A percentile compares a stretch with the other conserved stretches of the same genome.
phyloP scores from a whole-genome alignment of 2,113 vertebrate genomes.

The Theristicus caerulescens region DNA sequence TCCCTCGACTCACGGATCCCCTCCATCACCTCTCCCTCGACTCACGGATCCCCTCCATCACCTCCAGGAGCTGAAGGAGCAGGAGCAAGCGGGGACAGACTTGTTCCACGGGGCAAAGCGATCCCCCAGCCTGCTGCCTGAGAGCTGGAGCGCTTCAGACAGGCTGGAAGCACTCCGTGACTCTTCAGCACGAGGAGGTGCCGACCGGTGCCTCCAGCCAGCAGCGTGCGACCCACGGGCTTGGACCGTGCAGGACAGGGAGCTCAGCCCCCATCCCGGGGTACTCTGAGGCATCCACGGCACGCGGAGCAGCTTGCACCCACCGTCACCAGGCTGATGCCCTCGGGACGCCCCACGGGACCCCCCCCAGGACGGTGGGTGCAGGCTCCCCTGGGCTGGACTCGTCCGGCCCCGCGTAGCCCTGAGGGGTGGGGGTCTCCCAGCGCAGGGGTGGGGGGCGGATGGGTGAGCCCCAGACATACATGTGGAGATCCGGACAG shows the following conservation, averaged over 20 bases:
- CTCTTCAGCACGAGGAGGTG: not conserved
- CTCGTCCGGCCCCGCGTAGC: not conserved
- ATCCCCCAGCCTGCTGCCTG: not conserved
- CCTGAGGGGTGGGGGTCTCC: not conserved
- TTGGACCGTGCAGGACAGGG: not conserved
- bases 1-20: not conserved
- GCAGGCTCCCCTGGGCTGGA: not conserved
- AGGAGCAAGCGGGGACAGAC: not conserved
- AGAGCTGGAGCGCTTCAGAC: not conserved
- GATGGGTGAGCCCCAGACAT: not conserved
- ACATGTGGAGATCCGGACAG: constrained; percentile 85
- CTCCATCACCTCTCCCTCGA: rapidly evolving
- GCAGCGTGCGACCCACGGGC: not conserved
- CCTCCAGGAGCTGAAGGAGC: not conserved
- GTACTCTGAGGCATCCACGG: too few species aligned
- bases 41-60: not conserved
- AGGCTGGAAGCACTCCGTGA: not conserved
- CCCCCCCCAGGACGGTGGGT: not conserved
- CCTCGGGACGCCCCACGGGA: rapidly evolving
- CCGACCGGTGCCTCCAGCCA: not conserved
- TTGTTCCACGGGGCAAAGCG: not conserved
- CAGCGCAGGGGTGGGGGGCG: rapidly evolving
- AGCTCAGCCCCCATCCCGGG: not conserved
- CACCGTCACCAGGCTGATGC: not conserved
- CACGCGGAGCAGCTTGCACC: not conserved